These are phyloP conservation scores for Bovichtus diacanthus DNA, from an alignment of 2,797 vertebrate genomes.

Conservation along the genomic window DNA sequence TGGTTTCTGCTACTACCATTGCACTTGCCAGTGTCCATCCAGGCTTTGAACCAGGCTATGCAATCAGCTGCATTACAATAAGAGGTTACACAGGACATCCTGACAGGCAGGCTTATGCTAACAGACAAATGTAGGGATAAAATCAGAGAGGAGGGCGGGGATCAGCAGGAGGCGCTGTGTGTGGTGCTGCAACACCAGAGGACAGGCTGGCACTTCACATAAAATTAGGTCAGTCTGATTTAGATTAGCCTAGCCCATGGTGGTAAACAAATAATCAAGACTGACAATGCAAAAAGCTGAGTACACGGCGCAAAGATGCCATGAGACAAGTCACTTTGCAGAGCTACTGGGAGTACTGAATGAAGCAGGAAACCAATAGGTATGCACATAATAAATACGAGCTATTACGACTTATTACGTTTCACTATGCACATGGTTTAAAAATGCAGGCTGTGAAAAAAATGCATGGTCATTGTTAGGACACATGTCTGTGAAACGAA, in stretches of 20 bases:
- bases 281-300: conserved; percentile 11
- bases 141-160: neutral
- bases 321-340: neutral
- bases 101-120: conserved; percentile 21
- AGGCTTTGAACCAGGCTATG: conserved; percentile 29
- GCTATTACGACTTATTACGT: too few species aligned
- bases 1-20: conserved; percentile 58
- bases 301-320: neutral
- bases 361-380: neutral
- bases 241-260: conserved; percentile 29
- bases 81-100: conserved; percentile 46
- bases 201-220: conserved; percentile 6
- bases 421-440: too few species aligned
- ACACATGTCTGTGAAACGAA: neutral
- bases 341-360: neutral
- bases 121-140: conserved; percentile 26
- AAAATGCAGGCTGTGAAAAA: too few species aligned
- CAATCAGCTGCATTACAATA: conserved; percentile 42
- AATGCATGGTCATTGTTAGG: too few species aligned
- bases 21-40: conserved; percentile 57
- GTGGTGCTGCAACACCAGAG: conserved; percentile 39
- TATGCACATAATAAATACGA: too few species aligned
- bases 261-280: conserved; percentile 40
- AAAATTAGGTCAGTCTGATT: conserved; percentile 59
- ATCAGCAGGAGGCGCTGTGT: conserved; percentile 49